Base-by-base conservation (phyloP, 2,113 vertebrate species). In the Hoplias malabaricus region DNA sequence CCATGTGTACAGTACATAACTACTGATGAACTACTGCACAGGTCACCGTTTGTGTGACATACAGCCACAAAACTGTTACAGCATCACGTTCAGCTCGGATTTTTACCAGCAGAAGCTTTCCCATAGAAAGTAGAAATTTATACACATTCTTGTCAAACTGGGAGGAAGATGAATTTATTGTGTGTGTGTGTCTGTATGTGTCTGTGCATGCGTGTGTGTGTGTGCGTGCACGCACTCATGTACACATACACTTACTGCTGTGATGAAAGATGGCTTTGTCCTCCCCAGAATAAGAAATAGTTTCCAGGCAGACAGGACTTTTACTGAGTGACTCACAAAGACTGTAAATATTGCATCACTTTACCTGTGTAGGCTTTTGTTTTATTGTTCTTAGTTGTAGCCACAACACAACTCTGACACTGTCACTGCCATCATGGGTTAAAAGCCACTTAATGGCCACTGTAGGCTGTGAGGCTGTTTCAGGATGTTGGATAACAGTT, bases 271-370 rank as follows among this genome's bases (percentile, higher is more conserved):
- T 40, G 53, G 74, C 69, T 74, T 77, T 80, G 74, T 83, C 54
- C 56, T 68, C 14, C 25, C 69, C 57, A 34, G 19, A 48, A 69
- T 69, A 34, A 69, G 70, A 73, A 56, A 29, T 73, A 33, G 46
- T 77, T 80, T 69, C 69, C 78, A 79, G 69, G 61, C 79, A 79
- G 77, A 80, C 78, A 75, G 67, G 62, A 83, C 57, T 81, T 69
- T 81, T 69, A 74, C 59, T 29, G 59, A 33, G 25, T 83, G 54
- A 80, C 38, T 80, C 81, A 82, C 19, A 70, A 71, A 65, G 40
- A 78, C 56, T 76, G 78, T 79, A 75, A 85, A 80, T 57, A 82
- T 77, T 82, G 80, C 80, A 69, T 85, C 76, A 75, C 42, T 57
- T 50, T 80, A 82, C 63, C 56, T 73, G 57, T 69, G 34, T 66